Percentiles rank a stretch among this genome's conserved stretches.
These are phyloP conservation scores for Mus pahari DNA, from an alignment of 2,113 vertebrate genomes.

Conservation along the genomic window DNA sequence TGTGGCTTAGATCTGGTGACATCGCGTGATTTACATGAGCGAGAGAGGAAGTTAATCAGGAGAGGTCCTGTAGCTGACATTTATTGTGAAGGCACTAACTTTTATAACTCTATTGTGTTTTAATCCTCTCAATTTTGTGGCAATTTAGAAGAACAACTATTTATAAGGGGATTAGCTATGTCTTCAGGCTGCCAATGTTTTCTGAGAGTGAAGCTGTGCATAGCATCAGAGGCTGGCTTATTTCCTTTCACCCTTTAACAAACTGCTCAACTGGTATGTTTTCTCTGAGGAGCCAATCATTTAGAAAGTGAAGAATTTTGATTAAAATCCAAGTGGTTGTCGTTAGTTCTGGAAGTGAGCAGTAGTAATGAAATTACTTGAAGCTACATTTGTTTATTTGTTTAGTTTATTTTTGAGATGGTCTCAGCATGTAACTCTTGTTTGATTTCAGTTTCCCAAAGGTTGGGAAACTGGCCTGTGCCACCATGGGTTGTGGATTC, in stretches of 20 bases:
- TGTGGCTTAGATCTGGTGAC: neutral
- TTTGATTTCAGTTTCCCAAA: neutral
- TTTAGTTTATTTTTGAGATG: neutral
- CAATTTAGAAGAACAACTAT: slow-evolving; percentile 65
- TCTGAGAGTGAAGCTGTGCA: neutral
- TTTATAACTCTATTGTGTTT: slow-evolving; percentile 64
- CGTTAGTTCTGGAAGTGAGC: slow-evolving; percentile 1
- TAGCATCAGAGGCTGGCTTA: neutral
- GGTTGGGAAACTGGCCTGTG: neutral
- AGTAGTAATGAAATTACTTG: neutral
- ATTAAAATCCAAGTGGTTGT: neutral
- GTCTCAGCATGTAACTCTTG: neutral
- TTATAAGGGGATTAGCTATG: slow-evolving; percentile 49
- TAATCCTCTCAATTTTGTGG: slow-evolving; percentile 58
- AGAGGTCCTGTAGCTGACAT: neutral
- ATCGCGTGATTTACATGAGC: neutral
- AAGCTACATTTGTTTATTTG: neutral
- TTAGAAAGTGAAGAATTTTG: slow-evolving; percentile 38
- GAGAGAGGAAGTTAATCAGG: slow-evolving; percentile 1
- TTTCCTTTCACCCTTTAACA: neutral
- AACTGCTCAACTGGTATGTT: neutral
- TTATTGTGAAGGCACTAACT: slow-evolving; percentile 57
- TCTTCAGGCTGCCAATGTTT: slow-evolving; percentile 21
- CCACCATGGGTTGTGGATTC: neutral
- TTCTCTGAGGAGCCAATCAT: neutral